Base-by-base conservation (phyloP, 1,140 invertebrate species). In the Monomorium pharaonis region DNA sequence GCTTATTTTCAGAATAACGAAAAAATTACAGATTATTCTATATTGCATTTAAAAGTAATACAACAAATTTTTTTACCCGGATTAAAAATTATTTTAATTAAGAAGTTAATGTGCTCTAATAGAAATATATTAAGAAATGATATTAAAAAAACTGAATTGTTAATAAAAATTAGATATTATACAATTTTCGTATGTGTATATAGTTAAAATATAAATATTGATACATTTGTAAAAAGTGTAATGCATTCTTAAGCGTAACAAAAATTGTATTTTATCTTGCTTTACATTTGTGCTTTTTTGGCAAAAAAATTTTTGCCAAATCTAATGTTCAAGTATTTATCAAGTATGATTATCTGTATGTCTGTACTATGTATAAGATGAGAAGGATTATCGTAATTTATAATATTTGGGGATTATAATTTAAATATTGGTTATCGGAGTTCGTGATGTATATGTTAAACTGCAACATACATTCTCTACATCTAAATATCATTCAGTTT, bases 311-410 rank as follows among this genome's bases (percentile, higher is more conserved):
- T 81, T 63, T 30, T 63, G 5, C 63, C 30, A 81, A n/a, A n/a
- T n/a, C n/a, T 42, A 37, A 70, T 81, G 14, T 54, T 81, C n/a
- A 70, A 44, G 18, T 77, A 49, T 81, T 81, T 42, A 44, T 72
- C 42, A 6, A 44, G 6, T 4, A 56, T 9, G 12, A 33, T 2
- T 33, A 16, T 72, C 24, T 37, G 16, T 58, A 74, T n/a, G 10
- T 37, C 12, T 33, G 16, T 58, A 74, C 37, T 24, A 42, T 42
- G 21, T 74, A 58, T n/a, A 37, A 12, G 5, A 74, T 7, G 18
- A 30, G 2, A 10, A 21, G 18, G n/a, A 37, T 72, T 42, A 7
- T 14, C 6, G 16, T 67, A 5, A 5, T 67, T 67, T 67, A 67
- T 56, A 37, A 72, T 33, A 33, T 37, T 54, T 54, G 18, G 51